phyloP scores from a whole-genome alignment of 2,888 invertebrate genomes.

The Temnothorax rugatulus region DNA sequence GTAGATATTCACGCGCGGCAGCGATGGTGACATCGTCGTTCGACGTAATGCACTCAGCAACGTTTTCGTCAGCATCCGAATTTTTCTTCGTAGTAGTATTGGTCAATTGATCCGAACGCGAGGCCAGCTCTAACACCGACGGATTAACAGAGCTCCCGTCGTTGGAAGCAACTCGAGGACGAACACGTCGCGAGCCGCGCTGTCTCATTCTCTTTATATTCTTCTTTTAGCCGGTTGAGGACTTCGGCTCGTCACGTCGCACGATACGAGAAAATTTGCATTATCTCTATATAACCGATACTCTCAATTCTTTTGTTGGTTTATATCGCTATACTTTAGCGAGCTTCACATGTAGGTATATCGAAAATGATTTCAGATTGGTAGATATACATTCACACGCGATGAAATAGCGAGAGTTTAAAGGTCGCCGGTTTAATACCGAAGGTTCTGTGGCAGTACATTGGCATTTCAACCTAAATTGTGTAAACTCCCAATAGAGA shows the following conservation, averaged over 20 bases:
- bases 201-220: slow-evolving; percentile 78
- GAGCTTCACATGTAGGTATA: background rate
- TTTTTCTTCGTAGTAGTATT: slow-evolving; percentile 75
- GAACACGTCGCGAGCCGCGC: slow-evolving; percentile 77
- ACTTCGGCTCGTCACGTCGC: slow-evolving; percentile 60
- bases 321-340: background rate
- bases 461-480: slow-evolving; percentile 69
- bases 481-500: slow-evolving; percentile 7
- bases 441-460: slow-evolving; percentile 63
- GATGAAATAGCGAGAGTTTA: slow-evolving; percentile 26
- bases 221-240: slow-evolving; percentile 70
- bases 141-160: slow-evolving; percentile 77
- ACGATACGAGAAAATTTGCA: background rate
- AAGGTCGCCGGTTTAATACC: slow-evolving; percentile 59
- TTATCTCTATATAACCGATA: background rate
- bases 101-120: slow-evolving; percentile 73
- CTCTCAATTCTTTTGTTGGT: background rate
- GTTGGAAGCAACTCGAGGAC: slow-evolving; percentile 80
- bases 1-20: slow-evolving; percentile 18
- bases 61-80: slow-evolving; percentile 69
- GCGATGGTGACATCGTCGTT: slow-evolving; percentile 45
- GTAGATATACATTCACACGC: background rate
- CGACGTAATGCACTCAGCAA: slow-evolving; percentile 53
- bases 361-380: background rate
- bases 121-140: slow-evolving; percentile 68